Conservation (phyloP, 2,797 vertebrate genomes). For the Sebastes variabilis region DNA sequence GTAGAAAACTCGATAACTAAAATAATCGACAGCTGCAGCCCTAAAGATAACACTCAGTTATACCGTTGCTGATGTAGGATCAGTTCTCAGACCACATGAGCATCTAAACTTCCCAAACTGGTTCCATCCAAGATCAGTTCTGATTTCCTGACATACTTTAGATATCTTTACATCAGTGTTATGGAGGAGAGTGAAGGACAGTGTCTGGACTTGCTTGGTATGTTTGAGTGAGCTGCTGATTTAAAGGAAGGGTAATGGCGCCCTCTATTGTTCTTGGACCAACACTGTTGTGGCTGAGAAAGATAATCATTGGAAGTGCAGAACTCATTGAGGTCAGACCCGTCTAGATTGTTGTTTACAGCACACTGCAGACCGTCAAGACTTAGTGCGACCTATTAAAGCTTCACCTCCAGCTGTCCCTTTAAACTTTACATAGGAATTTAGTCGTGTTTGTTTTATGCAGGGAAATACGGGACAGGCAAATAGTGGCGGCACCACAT, state of each 20-base stretch:
- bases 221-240: background rate
- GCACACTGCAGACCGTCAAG: background rate
- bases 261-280: constrained; percentile 57
- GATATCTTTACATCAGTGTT: background rate
- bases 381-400: background rate
- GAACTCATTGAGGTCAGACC: background rate
- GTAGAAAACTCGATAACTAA: too few relatives aligned
- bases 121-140: background rate
- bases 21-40: too few relatives aligned
- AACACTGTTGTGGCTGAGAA: background rate
- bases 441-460: background rate
- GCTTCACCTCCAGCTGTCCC: background rate
- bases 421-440: background rate
- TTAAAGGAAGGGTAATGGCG: constrained; percentile 48
- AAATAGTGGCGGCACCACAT: background rate
- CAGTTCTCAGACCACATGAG: background rate
- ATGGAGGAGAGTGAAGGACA: background rate
- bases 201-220: constrained; percentile 3
- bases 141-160: background rate
- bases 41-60: background rate
- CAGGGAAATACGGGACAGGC: background rate
- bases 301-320: background rate
- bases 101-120: background rate
- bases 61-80: background rate
- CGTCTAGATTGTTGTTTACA: background rate